Conservation (phyloP, 2,113 vertebrate genomes). For the Sylvicapra grimmia region DNA sequence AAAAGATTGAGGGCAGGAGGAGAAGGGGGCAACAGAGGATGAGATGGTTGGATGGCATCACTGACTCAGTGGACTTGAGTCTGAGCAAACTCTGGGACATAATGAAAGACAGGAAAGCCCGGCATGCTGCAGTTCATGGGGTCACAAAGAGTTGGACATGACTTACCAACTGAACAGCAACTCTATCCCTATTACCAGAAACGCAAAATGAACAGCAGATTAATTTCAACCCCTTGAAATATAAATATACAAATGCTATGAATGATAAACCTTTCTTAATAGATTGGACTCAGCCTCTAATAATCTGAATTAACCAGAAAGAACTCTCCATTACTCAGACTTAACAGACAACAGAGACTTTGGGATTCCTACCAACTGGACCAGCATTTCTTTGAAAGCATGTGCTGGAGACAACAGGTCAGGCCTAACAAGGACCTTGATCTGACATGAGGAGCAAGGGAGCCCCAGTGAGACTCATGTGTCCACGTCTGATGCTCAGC, state of each 20-base stretch:
- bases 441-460: neutral
- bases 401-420: neutral
- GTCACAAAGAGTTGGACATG: neutral
- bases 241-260: neutral
- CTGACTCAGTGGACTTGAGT: neutral
- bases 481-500: neutral
- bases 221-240: neutral
- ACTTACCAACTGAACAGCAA: neutral
- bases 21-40: neutral
- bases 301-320: slow-evolving; percentile 34
- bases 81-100: neutral
- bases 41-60: neutral
- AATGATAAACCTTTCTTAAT: neutral
- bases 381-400: neutral
- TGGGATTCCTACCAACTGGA: neutral
- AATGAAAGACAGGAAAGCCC: neutral
- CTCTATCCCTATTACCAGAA: neutral
- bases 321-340: neutral
- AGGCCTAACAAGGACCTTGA: neutral
- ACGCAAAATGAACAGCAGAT: neutral
- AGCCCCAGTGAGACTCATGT: neutral
- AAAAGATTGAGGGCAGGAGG: neutral
- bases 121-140: neutral
- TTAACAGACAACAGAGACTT: neutral
- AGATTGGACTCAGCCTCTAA: neutral